Base-by-base conservation (phyloP, 2,113 vertebrate genomes). In the Pachycephala philippinensis region DNA sequence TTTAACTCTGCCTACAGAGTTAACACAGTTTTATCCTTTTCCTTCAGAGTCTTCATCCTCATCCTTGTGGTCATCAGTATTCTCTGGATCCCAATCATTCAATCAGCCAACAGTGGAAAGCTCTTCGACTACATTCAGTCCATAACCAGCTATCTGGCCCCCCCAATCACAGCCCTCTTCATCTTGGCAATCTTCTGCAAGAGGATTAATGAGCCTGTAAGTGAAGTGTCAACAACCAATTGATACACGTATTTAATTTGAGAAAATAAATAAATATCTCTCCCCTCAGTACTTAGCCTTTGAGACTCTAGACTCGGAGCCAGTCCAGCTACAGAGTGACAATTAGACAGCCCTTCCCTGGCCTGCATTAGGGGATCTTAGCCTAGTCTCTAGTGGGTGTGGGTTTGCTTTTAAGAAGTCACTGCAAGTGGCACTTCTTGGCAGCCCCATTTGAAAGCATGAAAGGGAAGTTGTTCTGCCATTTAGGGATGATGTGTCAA, bases 51-150 rank as follows among this genome's bases (percentile, higher is more conserved):
- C 64, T 99, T 99, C 40, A 98, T 99, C 80, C 94, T 99, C 52
- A 54, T 99, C 57, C 97, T 99, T 71, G 98, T 99, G 59, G 95
- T 96, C 64, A 59, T 99, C 91, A 99, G 99, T 90, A 98, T 99
- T 76, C 79, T 99, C 80, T 99, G 99, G 99, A 99, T 99, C 95
- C 99, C 99, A 11, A 82, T 99, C 76, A 98, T 99, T 95, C 99
- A 99, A 63, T 97, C 98, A 72, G 98, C 99, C 89, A 99, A 99
- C 95, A 99, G 99, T 3, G 99, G 99, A 33, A 98, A 98, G 93
- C 98, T 99, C 50, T 99, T 99, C 64, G 98, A 99, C 95, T 99
- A 99, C 83, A 98, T 99, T 89, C 99, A 99, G 93, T 98, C 99
- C 53, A 97, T 99, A 92, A 98, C 98, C 94, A 99, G 99, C 96